Base-by-base conservation (phyloP, 2,113 vertebrate genomes). In the Tyrannus savana region DNA sequence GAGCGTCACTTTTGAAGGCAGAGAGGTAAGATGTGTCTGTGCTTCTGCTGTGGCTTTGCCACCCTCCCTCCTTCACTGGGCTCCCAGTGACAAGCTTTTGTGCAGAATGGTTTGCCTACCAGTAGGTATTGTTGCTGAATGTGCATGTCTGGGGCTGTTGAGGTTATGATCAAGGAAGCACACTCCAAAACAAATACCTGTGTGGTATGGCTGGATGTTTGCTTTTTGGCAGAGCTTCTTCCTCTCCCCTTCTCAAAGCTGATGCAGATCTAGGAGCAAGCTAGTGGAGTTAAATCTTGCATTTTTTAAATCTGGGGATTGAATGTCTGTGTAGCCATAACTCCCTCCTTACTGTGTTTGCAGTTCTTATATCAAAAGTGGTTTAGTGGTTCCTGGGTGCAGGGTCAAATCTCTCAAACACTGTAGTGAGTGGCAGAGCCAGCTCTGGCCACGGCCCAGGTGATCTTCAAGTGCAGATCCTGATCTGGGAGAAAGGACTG, bases 1-100 rank as follows among this genome's bases (percentile, higher is more conserved):
- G 42, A 99, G 95, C 7, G 3, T 99, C 93, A 98, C 89, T 2
- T 98, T 98, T 6, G 98, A 99, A 91, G 99, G 99, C 25, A 98
- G 82, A 98, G 99, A 99, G 99, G 99, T 99, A 90, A 91, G 89
- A 16, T 19, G 5, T 28, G 6, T 5, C 12, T 55, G 16, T 67
- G 13, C 10, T 84, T 39, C 37, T 79, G 12, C 24, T 66, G 23
- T 72, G 60, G 37, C 53, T 92, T 25, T 78, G 47, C 19, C 27
- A 22, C 33, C 44, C 5, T 72, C 19, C 47, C 22, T 58, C 33
- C 33, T 78, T 58, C 12, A 1, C 16, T 7, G 37, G 44, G 19
- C 39, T 91, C 15, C 47, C 10, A 41, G 58, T 37, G 31, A 31
- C 58, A 33, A 1, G 25, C 8, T 10, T 42, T 31, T 12, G 22